Percentiles rank a stretch among this genome's conserved stretches.
Conservation (phyloP, 2,888 invertebrate genomes). For the Chrysolina americana region DNA sequence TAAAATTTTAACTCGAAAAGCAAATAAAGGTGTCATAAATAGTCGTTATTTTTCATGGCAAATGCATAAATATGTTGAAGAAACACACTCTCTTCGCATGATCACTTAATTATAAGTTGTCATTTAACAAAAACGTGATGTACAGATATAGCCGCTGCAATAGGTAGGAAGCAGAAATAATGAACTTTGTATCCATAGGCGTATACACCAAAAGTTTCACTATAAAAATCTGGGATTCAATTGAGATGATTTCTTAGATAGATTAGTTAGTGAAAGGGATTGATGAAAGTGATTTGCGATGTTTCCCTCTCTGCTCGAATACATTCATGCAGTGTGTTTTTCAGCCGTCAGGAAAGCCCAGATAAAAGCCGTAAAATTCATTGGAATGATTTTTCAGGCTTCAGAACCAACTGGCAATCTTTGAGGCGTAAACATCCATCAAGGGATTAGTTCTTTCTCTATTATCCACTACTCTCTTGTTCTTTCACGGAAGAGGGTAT, state of each 20-base stretch:
- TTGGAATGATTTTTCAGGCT: slow-evolving; percentile 5
- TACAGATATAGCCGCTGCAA: slow-evolving; percentile 5
- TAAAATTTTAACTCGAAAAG: not conserved
- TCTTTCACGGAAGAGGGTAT: not conserved
- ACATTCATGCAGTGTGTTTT: not conserved
- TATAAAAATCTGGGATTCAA: not conserved
- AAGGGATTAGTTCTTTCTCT: slow-evolving; percentile 10
- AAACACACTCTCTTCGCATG: slow-evolving; percentile 28
- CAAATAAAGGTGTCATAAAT: slow-evolving; percentile 25
- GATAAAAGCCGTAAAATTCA: not conserved
- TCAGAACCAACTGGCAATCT: slow-evolving; percentile 13
- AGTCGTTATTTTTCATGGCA: slow-evolving; percentile 26
- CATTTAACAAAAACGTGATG: slow-evolving; percentile 27
- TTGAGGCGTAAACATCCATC: slow-evolving; percentile 2
- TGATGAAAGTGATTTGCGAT: not conserved
- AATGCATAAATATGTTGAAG: slow-evolving; percentile 18
- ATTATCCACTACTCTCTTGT: not conserved
- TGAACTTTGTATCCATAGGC: slow-evolving; percentile 23
- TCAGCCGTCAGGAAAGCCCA: not conserved
- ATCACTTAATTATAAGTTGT: slow-evolving; percentile 28
- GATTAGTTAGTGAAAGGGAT: too few relatives aligned
- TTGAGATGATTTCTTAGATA: too few relatives aligned
- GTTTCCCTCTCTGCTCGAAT: not conserved
- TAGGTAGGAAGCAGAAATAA: slow-evolving; percentile 22
- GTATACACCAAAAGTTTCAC: not conserved